Conservation (phyloP, 2,113 vertebrate genomes). For the Heptranchias perlo region DNA sequence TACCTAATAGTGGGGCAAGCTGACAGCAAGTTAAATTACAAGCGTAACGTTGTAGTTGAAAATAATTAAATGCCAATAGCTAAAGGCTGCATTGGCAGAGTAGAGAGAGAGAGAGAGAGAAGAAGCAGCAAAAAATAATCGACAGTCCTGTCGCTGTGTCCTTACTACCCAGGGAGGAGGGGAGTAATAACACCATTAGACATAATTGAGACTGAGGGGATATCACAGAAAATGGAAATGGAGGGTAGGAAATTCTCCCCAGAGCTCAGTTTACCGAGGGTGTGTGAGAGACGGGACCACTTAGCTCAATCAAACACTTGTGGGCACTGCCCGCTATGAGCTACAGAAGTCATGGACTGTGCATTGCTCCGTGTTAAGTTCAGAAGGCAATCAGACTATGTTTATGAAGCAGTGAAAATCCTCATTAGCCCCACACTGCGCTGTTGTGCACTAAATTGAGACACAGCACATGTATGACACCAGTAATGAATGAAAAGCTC, state of each 20-base stretch:
- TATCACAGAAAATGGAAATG: conserved; percentile 42
- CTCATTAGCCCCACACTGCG: not conserved
- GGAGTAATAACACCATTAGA: not conserved
- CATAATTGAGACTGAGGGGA: conserved; percentile 47
- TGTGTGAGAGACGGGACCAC: conserved; percentile 40
- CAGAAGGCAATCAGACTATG: not conserved
- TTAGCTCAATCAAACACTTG: conserved; percentile 41
- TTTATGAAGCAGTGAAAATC: not conserved
- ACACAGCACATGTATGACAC: not conserved
- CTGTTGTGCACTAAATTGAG: not conserved
- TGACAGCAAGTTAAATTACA: not conserved
- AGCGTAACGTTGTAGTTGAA: not conserved
- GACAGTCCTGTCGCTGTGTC: conserved; percentile 39
- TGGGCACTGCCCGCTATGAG: not conserved
- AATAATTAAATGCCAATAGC: conserved; percentile 40
- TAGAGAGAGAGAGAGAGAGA: conserved; percentile 43
- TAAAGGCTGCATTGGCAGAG: conserved; percentile 42
- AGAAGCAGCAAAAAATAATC: conserved; percentile 39
- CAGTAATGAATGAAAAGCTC: not conserved
- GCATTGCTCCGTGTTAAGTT: not conserved
- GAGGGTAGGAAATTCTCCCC: conserved; percentile 40
- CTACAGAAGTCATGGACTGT: not conserved
- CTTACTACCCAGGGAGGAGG: conserved; percentile 38
- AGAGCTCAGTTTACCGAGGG: conserved; percentile 38
- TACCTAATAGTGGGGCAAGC: not conserved